Evolutionary conservation across 2,113 vertebrate genomes (phyloP), one percentile per base, ranked within the genome.

Genomic region (Thamnaconus septentrionalis): DNA sequence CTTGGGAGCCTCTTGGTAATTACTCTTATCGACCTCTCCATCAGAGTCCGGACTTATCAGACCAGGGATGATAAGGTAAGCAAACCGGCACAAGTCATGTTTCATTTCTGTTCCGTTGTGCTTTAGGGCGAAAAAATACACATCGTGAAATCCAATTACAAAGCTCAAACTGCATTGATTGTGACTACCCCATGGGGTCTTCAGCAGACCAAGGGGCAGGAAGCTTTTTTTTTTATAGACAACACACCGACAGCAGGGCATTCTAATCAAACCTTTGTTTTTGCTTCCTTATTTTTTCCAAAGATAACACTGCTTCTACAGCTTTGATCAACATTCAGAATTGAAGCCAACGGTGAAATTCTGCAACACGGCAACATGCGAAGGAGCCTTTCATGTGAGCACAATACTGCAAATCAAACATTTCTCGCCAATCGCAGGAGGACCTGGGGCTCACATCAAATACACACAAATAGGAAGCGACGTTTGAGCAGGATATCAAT

Each of bases 81-180:
- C 47, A 12, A 41, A 62, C 9, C 5, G 53, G 71, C 69, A 43
- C 11, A 59, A 71, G 61, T 60, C 78, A 69, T 74, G 75, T 66
- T 56, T 40, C 45, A 48, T 47, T 62, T 41, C 8, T 7, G 45
- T 43, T 49, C 49, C 41, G 11, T 62, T 5, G 53, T 59, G 56
- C 66, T 46, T 59, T 6, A 11, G 4, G 59, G 59, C 18, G 41
- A 60, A 60, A 43, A 50, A 39, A 71, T 11, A 7, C 52, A 31
- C 55, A 7, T 5, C 54, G 41, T 46, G 8, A 65, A 56, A 76
- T 71, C 61, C 51, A 69, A 79, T 74, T 57, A 77, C 81, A 77
- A 31, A 75, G 65, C 67, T 61, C 66, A 78, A 75, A 61, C 46
- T 8, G 42, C 71, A 79, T 59, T 84, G 81, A 82, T 80, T 82